Evolutionary conservation across 2,888 invertebrate genomes (phyloP).

Genomic region (Xanthorhoe spadicearia): DNA sequence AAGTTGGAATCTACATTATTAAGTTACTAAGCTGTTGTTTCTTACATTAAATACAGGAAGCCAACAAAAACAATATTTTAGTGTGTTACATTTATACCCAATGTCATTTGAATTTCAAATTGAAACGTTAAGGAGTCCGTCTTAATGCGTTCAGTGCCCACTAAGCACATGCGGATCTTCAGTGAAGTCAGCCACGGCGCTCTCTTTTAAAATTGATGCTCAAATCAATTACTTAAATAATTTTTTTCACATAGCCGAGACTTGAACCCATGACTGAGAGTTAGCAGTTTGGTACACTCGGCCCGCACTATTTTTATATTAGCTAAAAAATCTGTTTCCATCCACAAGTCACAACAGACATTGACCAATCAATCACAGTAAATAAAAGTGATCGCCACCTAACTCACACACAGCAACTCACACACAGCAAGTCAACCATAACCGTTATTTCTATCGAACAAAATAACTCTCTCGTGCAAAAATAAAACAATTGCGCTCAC

Average conservation of each 20-base stretch:
- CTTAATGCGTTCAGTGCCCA: too few relatives aligned
- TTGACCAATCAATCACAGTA: slow-evolving; percentile 1
- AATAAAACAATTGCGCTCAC: slow-evolving; percentile 41
- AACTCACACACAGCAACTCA: slow-evolving; percentile 31
- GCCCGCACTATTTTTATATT: too few relatives aligned
- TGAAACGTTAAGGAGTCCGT: background rate
- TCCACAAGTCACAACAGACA: background rate
- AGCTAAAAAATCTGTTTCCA: background rate
- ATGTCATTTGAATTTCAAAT: background rate
- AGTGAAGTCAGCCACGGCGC: too few relatives aligned
- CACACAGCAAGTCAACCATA: slow-evolving; percentile 22
- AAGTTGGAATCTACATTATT: slow-evolving; percentile 21
- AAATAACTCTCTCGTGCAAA: slow-evolving; percentile 33
- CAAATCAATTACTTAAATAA: too few relatives aligned
- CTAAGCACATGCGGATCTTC: too few relatives aligned
- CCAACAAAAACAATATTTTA: too few relatives aligned
- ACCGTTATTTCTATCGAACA: slow-evolving; percentile 34
- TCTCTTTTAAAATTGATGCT: too few relatives aligned
- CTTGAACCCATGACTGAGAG: too few relatives aligned
- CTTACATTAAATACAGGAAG: too few relatives aligned
- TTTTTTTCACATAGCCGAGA: too few relatives aligned
- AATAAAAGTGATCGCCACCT: slow-evolving; percentile 23
- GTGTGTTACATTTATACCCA: too few relatives aligned
- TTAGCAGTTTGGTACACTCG: too few relatives aligned
- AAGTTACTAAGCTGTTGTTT: background rate